These are phyloP conservation scores for Gymnodraco acuticeps DNA, from an alignment of 2,797 vertebrate species.

Conservation along the genomic window DNA sequence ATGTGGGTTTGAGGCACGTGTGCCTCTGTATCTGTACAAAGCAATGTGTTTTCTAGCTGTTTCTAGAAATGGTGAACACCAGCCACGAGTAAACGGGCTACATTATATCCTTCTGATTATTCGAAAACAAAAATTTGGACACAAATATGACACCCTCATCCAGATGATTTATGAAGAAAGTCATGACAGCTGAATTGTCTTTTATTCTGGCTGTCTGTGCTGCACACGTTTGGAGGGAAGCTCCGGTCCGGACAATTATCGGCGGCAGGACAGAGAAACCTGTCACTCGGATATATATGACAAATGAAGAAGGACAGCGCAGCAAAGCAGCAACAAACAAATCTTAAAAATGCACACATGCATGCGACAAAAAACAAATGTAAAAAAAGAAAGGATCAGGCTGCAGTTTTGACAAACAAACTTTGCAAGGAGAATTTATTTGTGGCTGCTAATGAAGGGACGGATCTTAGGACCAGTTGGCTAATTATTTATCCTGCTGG, in stretches of 20 bases:
- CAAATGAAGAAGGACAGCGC: constrained; percentile 60
- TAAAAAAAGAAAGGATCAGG: constrained; percentile 5
- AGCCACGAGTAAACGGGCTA: constrained; percentile 57
- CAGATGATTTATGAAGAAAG: constrained; percentile 74
- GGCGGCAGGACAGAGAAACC: constrained; percentile 65
- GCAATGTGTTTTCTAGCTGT: constrained; percentile 54
- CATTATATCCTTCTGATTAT: constrained; percentile 66
- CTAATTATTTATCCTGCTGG: constrained; percentile 88
- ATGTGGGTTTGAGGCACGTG: constrained; percentile 28
- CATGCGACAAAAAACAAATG: background rate
- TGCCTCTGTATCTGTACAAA: constrained; percentile 37
- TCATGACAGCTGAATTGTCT: constrained; percentile 66
- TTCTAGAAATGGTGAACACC: constrained; percentile 48
- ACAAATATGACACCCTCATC: constrained; percentile 68
- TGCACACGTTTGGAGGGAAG: constrained; percentile 63
- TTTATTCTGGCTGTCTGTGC: constrained; percentile 55
- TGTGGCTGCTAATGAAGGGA: constrained; percentile 71
- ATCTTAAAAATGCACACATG: constrained; percentile 47
- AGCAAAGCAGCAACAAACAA: constrained; percentile 46
- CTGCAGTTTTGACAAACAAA: constrained; percentile 73
- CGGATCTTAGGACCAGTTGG: constrained; percentile 77
- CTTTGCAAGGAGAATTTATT: constrained; percentile 71
- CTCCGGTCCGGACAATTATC: constrained; percentile 72
- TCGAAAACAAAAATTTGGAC: constrained; percentile 68
- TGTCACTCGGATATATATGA: constrained; percentile 68